Evolutionary conservation across 2,113 vertebrate genomes (phyloP), one percentile per base, ranked within the genome.

Genomic region (Deroptyus accipitrinus): DNA sequence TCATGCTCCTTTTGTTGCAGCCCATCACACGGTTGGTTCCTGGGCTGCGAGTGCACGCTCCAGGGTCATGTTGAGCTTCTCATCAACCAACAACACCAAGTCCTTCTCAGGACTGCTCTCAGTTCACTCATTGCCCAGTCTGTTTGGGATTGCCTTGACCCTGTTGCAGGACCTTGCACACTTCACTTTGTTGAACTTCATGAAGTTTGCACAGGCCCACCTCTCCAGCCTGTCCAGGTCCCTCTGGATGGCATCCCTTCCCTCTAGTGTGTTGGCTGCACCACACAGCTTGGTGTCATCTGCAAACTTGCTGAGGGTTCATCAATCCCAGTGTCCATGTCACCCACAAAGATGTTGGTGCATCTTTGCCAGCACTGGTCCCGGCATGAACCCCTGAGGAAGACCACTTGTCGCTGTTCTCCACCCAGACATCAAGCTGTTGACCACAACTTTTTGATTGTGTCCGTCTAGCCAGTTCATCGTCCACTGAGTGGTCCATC

Each of bases 11-110:
- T 86, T 86, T 49, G n/a, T 33, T 64, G 37, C 27, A 82, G 8
- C 17, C 30, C 6, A 51, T 14, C 7, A 16, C 2, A 6, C 0
- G 0, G 2, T 1, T 52, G 57, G 15, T 48, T 51, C 57, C 33
- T 18, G 37, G 17, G 14, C 68, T 73, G 9, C 5, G 2, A 30
- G 22, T 6, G 3, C 22, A 42, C 10, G 8, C 12, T 44, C 14
- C 24, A 11, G 7, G 5, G 20, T 72, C 20, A n/a, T 15, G 28
- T 16, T 42, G 39, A 76, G 8, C 2, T 89, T 74, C 37, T 64
- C 17, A 30, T 66, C n/a, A 44, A 61, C 42, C n/a, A 48, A 3
- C 7, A 33, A 0, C 0, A 20, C 28, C 6, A 72, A 27, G 13
- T 66, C 12, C 20, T 19, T 48, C 31, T 72, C 46, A 51, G 55